Evolutionary conservation across 1,140 invertebrate species (phyloP).

Genomic region (Drosophila equinoxialis): DNA sequence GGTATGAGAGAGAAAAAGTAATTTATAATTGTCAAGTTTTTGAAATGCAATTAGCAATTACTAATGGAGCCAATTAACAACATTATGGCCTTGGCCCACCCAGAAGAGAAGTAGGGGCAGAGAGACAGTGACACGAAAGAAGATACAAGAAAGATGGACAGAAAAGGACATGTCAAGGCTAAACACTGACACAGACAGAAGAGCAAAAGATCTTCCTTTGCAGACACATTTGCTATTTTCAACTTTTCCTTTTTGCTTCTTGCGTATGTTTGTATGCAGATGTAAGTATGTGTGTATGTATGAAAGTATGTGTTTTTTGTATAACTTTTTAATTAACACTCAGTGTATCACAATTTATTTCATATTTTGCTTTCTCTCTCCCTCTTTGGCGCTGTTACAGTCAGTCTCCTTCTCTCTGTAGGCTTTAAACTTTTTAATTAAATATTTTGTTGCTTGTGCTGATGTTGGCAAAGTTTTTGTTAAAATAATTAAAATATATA

Average conservation of each 20-base stretch:
- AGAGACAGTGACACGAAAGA: not conserved
- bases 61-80: slow-evolving; percentile 68
- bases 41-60: slow-evolving; percentile 72
- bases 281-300: not conserved
- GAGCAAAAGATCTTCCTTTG: slow-evolving; percentile 3
- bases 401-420: slow-evolving; percentile 4
- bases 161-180: slow-evolving; percentile 41
- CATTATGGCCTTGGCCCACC: slow-evolving; percentile 30
- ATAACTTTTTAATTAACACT: slow-evolving; percentile 13
- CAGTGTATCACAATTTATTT: slow-evolving; percentile 3
- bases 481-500: slow-evolving; percentile 13
- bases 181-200: not conserved
- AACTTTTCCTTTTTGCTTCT: not conserved
- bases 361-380: not conserved
- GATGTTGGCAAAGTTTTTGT: slow-evolving; percentile 10
- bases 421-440: slow-evolving; percentile 14
- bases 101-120: not conserved
- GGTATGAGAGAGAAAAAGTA: slow-evolving; percentile 46
- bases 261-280: not conserved
- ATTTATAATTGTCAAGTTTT: slow-evolving; percentile 77
- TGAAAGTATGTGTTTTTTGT: not conserved
- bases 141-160: not conserved
- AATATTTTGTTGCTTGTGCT: slow-evolving; percentile 13
- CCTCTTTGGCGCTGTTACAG: not conserved
- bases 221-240: slow-evolving; percentile 5